Evolutionary conservation across 1,140 invertebrate genomes (phyloP), one percentile per base, ranked within the genome.

Genomic region (Solenopsis fugax): DNA sequence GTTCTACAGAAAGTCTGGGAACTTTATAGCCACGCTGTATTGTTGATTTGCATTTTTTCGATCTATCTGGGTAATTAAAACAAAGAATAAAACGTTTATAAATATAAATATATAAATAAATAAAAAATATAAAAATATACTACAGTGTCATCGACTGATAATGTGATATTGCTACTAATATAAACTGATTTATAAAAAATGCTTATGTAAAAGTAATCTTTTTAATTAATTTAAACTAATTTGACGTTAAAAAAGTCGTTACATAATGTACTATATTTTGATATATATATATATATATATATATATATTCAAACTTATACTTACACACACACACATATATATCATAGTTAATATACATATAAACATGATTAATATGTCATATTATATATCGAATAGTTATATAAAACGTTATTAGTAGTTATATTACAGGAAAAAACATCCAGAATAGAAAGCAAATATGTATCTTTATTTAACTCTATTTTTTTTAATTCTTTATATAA

Each of bases 401-500:
- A 45, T 62, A n/a, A 77, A 72, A 84, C n/a, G n/a, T n/a, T n/a
- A n/a, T n/a, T n/a, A n/a, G n/a, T n/a, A n/a, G n/a, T n/a, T n/a
- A n/a, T n/a, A n/a, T 80, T 73, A 41, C 4, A 10, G 18, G 21
- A 50, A 12, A 58, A 82, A 65, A 54, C 41, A 54, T n/a, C 85
- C 54, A 89, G 60, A 85, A 85, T 77, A 52, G 82, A 78, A 88
- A 75, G 50, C 62, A 56, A 88, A 84, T 41, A 81, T 41, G 52
- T 37, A 48, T 73, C 21, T 69, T 18, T 12, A 54, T 85, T 69
- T 37, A 48, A 67, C 21, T 69, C 21, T 12, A 54, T 85, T 69
- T 58, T 90, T 90, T 90, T 90, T 84, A 88, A 82, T 90, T 88
- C 13, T 87, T 69, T 89, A 88, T 77, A 89, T 88, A 84, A 90